Conservation (phyloP, 1,140 invertebrate species). For the Panulirus ornatus region DNA sequence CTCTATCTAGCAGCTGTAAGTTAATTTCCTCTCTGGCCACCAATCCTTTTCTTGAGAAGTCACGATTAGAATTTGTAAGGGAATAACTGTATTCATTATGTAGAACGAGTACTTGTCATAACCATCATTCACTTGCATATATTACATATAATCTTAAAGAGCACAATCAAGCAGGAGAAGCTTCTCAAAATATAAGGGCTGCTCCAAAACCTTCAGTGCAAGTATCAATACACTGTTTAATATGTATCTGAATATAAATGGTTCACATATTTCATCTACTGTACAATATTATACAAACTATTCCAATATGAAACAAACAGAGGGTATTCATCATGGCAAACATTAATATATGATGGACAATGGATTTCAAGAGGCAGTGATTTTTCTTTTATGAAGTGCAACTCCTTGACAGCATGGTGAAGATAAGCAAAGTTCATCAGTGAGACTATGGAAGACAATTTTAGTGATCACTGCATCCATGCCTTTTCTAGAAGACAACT, state of each 20-base stretch:
- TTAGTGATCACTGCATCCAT: too few species aligned
- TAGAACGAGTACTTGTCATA: too few species aligned
- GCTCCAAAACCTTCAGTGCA: conserved; percentile 2
- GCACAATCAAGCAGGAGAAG: conserved; percentile 5
- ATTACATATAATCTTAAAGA: background rate
- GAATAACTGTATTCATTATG: too few species aligned
- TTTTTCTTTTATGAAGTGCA: conserved; percentile 35
- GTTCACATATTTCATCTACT: conserved; percentile 31
- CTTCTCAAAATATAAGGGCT: background rate
- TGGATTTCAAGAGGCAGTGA: conserved; percentile 50
- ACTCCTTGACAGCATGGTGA: conserved; percentile 23
- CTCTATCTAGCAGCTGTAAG: too few species aligned
- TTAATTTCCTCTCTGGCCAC: too few species aligned
- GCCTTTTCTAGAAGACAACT: too few species aligned
- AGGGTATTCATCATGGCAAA: conserved; percentile 70
- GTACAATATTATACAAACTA: conserved; percentile 72
- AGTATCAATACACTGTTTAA: background rate
- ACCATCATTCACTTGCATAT: conserved; percentile 1
- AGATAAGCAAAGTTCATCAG: conserved; percentile 19
- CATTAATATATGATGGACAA: conserved; percentile 64
- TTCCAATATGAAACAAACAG: conserved; percentile 72
- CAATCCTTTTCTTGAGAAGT: too few species aligned
- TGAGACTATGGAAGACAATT: conserved; percentile 34
- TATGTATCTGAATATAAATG: background rate
- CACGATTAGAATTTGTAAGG: too few species aligned